Conservation (phyloP, 2,888 invertebrate genomes). For the Dryococelus australis region DNA sequence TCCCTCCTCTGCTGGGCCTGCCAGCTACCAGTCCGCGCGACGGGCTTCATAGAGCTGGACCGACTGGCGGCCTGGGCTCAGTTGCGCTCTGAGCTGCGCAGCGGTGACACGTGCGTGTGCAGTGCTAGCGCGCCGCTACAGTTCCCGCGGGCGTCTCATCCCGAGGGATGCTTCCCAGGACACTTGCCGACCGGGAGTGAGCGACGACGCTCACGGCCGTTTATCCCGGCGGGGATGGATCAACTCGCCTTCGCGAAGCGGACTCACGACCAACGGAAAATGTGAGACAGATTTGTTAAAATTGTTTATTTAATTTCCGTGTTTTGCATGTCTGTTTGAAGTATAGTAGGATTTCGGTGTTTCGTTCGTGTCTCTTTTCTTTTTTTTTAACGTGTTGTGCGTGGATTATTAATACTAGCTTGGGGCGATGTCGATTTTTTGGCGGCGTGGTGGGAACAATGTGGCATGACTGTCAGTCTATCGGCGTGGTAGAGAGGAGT, state of each 20-base stretch:
- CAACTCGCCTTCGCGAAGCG: no score
- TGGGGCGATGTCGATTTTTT: background rate
- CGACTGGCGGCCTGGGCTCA: conserved; percentile 20
- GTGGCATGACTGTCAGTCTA: background rate
- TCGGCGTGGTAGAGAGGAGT: background rate
- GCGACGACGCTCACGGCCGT: background rate
- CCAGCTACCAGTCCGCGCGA: conserved; percentile 6
- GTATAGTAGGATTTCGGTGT: background rate
- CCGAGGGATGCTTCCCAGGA: background rate
- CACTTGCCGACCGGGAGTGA: background rate
- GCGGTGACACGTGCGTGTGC: background rate
- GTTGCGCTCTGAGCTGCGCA: conserved; percentile 7
- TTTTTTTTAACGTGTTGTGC: background rate
- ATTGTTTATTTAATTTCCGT: background rate
- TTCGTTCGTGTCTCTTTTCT: background rate
- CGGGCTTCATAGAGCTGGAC: conserved; percentile 23
- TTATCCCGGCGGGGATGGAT: no score
- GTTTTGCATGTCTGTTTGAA: background rate
- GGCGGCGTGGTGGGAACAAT: background rate
- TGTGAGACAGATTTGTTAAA: background rate
- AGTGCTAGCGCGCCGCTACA: background rate
- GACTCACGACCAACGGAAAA: background rate
- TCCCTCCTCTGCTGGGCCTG: background rate
- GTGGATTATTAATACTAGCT: background rate
- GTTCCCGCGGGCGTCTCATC: background rate